These are phyloP conservation scores for Polydrusus cervinus DNA, from an alignment of 2,888 invertebrate genomes.

Conservation along the genomic window DNA sequence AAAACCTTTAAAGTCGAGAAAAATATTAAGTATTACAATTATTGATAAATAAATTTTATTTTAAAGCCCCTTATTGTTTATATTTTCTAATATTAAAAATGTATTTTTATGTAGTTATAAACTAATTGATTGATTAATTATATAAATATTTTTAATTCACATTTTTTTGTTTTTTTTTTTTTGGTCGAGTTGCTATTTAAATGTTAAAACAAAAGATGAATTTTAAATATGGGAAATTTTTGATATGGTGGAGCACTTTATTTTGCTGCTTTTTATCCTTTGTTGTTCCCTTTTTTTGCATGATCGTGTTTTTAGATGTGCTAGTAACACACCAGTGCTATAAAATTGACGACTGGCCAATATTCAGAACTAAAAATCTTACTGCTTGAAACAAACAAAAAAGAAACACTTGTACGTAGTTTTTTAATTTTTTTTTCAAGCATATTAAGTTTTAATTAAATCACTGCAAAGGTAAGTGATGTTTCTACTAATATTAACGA, in stretches of 20 bases:
- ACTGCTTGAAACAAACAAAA: not conserved
- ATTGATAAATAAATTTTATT: constrained; percentile 65
- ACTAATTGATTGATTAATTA: constrained; percentile 65
- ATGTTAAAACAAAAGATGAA: constrained; percentile 8
- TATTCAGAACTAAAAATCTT: not conserved
- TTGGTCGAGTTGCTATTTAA: constrained; percentile 37
- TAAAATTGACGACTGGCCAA: not conserved
- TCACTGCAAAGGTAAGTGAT: not conserved
- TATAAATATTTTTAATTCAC: constrained; percentile 64
- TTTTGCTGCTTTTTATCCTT: constrained; percentile 9
- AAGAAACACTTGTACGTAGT: not conserved
- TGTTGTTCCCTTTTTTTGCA: constrained; percentile 14
- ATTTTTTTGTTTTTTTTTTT: constrained; percentile 63
- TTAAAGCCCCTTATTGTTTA: constrained; percentile 68
- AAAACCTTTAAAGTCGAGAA: not conserved
- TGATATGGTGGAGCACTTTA: not conserved
- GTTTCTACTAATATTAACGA: constrained; percentile 10
- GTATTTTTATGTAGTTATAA: constrained; percentile 68
- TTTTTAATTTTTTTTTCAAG: too few species aligned
- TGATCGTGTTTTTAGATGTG: constrained; percentile 7
- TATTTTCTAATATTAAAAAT: constrained; percentile 65
- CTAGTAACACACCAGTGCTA: not conserved
- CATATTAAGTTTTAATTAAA: too few species aligned
- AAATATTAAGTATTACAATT: constrained; percentile 56
- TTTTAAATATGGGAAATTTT: constrained; percentile 36